Percentiles rank a stretch among this genome's conserved stretches.
phyloP scores from a whole-genome alignment of 1,140 invertebrate species.

The Camponotus vicinus region DNA sequence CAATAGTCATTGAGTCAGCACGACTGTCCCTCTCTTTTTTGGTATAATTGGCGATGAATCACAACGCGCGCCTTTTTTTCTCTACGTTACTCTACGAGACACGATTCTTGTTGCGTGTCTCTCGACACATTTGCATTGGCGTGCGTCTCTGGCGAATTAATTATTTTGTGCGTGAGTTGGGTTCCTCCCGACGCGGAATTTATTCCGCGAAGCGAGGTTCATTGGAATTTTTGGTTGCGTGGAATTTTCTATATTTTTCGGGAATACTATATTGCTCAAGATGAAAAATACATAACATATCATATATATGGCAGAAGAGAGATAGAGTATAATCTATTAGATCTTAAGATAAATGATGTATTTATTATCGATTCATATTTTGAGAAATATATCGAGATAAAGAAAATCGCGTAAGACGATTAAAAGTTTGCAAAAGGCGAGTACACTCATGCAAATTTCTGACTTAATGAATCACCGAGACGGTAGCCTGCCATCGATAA shows the following conservation, averaged over 20 bases:
- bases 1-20: constrained; percentile 24
- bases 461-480: constrained; percentile 64
- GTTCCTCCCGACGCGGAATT: not conserved
- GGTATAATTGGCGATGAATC: constrained; percentile 62
- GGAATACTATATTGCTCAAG: not conserved
- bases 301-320: too few species aligned
- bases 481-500: not conserved
- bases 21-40: constrained; percentile 53
- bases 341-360: not conserved
- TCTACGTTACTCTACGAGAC: not conserved
- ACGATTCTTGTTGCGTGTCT: not conserved
- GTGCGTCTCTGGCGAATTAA: constrained; percentile 28
- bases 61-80: constrained; percentile 12
- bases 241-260: not conserved
- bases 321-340: too few species aligned
- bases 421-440: not conserved
- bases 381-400: constrained; percentile 3
- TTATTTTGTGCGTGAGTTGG: not conserved
- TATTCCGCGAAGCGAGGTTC: constrained; percentile 19
- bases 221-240: not conserved
- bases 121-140: constrained; percentile 39
- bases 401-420: constrained; percentile 11
- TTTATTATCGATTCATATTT: constrained; percentile 1
- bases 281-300: not conserved
- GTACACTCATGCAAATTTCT: constrained; percentile 61